Base-by-base conservation (phyloP, 2,888 invertebrate genomes). In the Nymphalis urticae region DNA sequence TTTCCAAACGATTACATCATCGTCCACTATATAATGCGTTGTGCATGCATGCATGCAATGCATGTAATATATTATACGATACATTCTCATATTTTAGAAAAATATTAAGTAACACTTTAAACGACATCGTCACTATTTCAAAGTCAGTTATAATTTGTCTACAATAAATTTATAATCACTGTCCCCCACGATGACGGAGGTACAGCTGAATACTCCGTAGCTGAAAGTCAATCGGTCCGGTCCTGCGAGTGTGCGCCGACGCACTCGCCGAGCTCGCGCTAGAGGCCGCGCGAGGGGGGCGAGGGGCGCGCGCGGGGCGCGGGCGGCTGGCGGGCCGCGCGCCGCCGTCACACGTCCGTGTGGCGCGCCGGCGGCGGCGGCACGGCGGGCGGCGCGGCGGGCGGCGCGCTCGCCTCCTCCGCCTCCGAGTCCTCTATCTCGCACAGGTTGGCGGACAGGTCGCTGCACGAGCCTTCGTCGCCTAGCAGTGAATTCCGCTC, bases 391-490 rank as follows among this genome's bases (percentile, higher is more conserved):
- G 64, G 72, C 42, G 1, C 42, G 42, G 13, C 42, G 42, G 42
- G 74, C 65, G 68, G 68, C 69, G 13, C 42, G 64, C 62, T 21
- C 21, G 21, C 61, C 69, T 60, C 70, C 87, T 96, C 96, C 80
- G 94, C 95, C 85, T 97, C 97, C 59, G 96, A 96, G 88, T 97
- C 97, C 89, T 98, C 98, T 82, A 98, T 97, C 93, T 98, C 98
- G 93, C 98, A 98, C 74, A 98, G 94, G 85, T 96, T 95, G 64
- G 96, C 95, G 64, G 98, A 98, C 77, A 97, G 93, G 89, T 97
- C 97, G 89, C 98, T 97, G 86, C 96, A 95, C 78, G 97, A 97
- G 73, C 88, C 92, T 73, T 79, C 83, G 72, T 75, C 81, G 74
- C 95, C 96, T 75, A 96, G 93, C 78, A 96, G 91, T 59, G 96